Percentiles rank a stretch among this genome's conserved stretches.
Evolutionary conservation across 2,113 vertebrate species (phyloP).

Genomic region (Verasper variegatus): DNA sequence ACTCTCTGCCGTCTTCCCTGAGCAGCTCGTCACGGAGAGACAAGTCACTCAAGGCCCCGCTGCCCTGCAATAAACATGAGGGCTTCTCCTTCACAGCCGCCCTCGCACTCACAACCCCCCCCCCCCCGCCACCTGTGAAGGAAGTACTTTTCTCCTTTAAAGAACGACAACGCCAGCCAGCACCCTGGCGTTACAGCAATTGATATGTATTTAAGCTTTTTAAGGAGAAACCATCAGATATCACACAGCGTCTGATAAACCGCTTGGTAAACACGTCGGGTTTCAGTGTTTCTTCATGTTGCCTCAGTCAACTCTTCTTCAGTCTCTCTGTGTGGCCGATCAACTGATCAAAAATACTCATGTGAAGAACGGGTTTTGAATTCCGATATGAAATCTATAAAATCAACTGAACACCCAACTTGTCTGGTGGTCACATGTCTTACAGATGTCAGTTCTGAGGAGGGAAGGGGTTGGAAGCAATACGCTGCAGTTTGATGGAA

Average conservation of each 20-base stretch:
- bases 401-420: neutral
- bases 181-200: too few species aligned
- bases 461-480: too few species aligned
- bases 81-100: slow-evolving; percentile 36
- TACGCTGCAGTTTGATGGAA: too few species aligned
- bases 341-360: neutral
- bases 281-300: neutral
- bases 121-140: too few species aligned
- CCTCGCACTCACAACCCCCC: neutral
- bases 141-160: too few species aligned
- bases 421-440: too few species aligned
- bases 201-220: too few species aligned
- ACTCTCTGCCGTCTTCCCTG: too few species aligned
- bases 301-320: neutral
- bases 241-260: neutral
- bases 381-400: neutral
- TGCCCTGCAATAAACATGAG: slow-evolving; percentile 79
- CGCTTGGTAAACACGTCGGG: neutral
- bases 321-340: neutral
- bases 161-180: too few species aligned
- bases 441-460: too few species aligned
- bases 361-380: neutral
- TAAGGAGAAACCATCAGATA: too few species aligned
- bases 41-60: slow-evolving; percentile 54
- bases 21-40: slow-evolving; percentile 57